A percentile compares a stretch with the other conserved stretches of the same genome.
These are phyloP conservation scores for Pseudochirops corinnae DNA, from an alignment of 2,797 vertebrate species.

Conservation along the genomic window DNA sequence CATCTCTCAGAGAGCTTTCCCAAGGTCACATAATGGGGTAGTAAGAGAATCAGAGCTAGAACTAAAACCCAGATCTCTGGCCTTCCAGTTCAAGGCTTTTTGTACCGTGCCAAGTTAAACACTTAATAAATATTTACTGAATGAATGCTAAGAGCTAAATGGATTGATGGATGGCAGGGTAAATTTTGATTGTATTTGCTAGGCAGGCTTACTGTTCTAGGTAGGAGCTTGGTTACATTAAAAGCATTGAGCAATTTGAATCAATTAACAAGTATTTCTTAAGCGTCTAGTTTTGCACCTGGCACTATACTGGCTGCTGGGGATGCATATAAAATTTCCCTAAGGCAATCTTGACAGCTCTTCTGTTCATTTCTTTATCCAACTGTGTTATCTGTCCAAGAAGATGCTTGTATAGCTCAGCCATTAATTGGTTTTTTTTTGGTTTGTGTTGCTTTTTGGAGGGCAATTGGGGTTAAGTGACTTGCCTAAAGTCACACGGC, in stretches of 20 bases:
- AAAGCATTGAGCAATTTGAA: not conserved
- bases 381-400: not conserved
- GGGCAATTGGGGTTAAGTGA: no score
- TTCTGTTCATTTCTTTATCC: not conserved
- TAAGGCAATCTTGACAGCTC: not conserved
- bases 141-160: not conserved
- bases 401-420: not conserved
- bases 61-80: no score
- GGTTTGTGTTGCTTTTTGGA: no score
- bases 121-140: not conserved
- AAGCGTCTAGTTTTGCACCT: not conserved
- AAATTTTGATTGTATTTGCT: not conserved
- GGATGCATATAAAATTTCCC: not conserved
- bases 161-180: not conserved
- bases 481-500: no score
- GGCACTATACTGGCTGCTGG: not conserved
- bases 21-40: rapidly evolving
- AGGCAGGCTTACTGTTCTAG: not conserved
- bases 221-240: not conserved
- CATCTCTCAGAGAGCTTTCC: not conserved
- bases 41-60: no score
- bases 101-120: not conserved
- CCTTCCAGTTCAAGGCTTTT: not conserved
- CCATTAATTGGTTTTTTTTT: no score
- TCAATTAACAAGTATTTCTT: not conserved